These are phyloP conservation scores for rat (Rattus norvegicus) DNA, from an alignment of 2,113 vertebrate genomes.

Conservation along the genomic window DNA sequence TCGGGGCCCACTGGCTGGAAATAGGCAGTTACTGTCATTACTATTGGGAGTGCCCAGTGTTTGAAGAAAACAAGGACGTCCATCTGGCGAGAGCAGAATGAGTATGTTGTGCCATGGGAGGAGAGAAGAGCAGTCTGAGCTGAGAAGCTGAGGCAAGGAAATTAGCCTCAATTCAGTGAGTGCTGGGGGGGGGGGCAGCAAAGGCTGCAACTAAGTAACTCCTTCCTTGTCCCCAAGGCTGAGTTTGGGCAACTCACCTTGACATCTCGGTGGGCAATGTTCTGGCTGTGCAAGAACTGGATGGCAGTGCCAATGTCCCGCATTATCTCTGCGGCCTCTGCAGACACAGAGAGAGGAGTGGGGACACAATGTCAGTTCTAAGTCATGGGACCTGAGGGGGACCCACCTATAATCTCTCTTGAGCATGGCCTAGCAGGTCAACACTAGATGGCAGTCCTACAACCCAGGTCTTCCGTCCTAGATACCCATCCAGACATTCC, in stretches of 20 bases:
- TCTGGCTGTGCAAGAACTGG: conserved; percentile 93
- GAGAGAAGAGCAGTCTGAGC: background rate
- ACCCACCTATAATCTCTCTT: no score
- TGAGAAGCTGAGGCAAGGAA: background rate
- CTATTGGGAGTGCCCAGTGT: background rate
- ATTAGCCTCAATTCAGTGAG: background rate
- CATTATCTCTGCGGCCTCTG: conserved; percentile 98
- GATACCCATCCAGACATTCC: background rate
- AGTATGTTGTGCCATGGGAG: background rate
- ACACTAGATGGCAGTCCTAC: background rate
- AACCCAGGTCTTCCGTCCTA: background rate
- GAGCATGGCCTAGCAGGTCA: background rate
- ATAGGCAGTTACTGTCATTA: background rate
- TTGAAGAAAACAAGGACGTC: conserved; percentile 11
- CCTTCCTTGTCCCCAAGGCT: background rate
- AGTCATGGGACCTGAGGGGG: background rate
- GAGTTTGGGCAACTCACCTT: conserved; percentile 89
- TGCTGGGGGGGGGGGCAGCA: background rate
- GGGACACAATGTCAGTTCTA: background rate
- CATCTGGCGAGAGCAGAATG: background rate
- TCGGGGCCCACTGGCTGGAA: background rate
- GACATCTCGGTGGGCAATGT: conserved; percentile 97
- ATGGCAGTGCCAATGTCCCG: conserved; percentile 96
- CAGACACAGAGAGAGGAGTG: conserved; percentile 56
- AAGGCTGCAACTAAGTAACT: no score